Evolutionary conservation across 2,888 invertebrate genomes (phyloP).

Genomic region (Calliscelio sp.): DNA sequence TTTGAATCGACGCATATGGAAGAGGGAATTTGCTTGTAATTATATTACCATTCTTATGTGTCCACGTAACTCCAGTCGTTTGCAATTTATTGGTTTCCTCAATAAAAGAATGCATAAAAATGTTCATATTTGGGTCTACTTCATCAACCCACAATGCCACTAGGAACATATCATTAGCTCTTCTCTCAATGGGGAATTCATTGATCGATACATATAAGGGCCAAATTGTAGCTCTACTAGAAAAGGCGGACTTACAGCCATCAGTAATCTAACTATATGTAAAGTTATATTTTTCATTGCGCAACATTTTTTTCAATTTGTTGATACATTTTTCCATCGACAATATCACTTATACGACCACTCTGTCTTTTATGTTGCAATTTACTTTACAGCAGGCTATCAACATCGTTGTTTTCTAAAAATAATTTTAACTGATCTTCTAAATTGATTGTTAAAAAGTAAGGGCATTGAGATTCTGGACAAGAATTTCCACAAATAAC

Average conservation of each 20-base stretch:
- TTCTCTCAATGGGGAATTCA: conserved; percentile 7
- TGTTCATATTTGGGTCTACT: conserved; percentile 42
- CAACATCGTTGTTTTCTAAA: conserved; percentile 26
- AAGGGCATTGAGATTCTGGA: not conserved
- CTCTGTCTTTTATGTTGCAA: not conserved
- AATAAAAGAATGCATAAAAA: conserved; percentile 29
- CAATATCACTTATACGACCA: not conserved
- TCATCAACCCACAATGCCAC: conserved; percentile 41
- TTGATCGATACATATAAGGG: conserved; percentile 16
- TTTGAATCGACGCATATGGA: conserved; percentile 40
- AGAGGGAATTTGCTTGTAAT: conserved; percentile 24
- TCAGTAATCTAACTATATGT: conserved; percentile 25
- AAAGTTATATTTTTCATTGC: conserved; percentile 23
- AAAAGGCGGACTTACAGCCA: conserved; percentile 32
- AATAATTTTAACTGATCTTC: conserved; percentile 11
- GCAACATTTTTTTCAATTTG: not conserved
- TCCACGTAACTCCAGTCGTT: conserved; percentile 21
- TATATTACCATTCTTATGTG: conserved; percentile 1
- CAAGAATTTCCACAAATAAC: not conserved
- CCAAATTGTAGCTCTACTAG: conserved; percentile 40
- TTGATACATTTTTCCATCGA: conserved; percentile 17
- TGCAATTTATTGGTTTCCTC: conserved; percentile 37
- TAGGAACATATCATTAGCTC: not conserved
- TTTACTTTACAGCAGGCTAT: not conserved
- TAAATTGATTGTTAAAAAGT: conserved; percentile 18